Percentiles rank a stretch among this genome's conserved stretches.
These are phyloP conservation scores for Trinorchestia longiramus DNA, from an alignment of 1,140 invertebrate species.

Conservation along the genomic window DNA sequence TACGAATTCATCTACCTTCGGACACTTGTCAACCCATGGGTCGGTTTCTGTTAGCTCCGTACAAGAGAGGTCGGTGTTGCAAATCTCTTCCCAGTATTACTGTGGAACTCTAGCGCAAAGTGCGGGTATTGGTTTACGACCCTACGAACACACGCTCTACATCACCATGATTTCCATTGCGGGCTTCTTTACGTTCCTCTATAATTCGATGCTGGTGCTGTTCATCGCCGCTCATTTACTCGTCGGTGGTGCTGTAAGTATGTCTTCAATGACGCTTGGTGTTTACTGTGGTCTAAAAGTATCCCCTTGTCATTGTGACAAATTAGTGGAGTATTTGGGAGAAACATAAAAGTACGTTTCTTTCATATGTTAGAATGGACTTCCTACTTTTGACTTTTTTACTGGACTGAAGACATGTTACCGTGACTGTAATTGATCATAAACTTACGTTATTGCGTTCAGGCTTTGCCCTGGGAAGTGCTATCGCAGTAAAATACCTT, in stretches of 20 bases:
- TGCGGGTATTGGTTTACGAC: neutral
- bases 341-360: neutral
- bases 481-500: neutral
- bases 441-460: neutral
- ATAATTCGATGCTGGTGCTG: slow-evolving; percentile 68
- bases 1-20: neutral
- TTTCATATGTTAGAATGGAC: neutral
- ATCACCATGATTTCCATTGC: slow-evolving; percentile 55
- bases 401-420: neutral
- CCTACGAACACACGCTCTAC: neutral
- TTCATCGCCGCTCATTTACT: slow-evolving; percentile 70
- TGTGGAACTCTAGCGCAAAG: neutral
- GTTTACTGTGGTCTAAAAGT: neutral
- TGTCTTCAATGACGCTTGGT: neutral
- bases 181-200: slow-evolving; percentile 68
- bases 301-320: neutral
- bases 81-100: neutral
- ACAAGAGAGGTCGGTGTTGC: neutral
- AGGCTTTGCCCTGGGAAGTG: neutral
- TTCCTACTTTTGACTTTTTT: neutral
- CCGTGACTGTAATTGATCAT: neutral
- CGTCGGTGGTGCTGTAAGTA: slow-evolving; percentile 70
- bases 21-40: neutral
- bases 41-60: neutral
- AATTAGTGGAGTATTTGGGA: neutral